Evolutionary conservation across 2,888 invertebrate species (phyloP).

Genomic region (Tachina fera): DNA sequence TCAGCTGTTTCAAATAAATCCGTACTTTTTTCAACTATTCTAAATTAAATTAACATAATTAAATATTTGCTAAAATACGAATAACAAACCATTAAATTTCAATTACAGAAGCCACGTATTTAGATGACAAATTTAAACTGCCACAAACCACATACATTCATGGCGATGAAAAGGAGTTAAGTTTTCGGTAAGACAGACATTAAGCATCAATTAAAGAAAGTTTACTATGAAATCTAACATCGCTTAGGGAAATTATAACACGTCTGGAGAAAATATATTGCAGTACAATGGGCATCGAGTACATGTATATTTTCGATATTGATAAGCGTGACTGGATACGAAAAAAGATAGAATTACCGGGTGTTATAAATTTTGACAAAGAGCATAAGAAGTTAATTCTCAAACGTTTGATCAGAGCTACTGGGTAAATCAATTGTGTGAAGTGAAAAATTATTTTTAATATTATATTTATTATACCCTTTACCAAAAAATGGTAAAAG

Average conservation of each 20-base stretch:
- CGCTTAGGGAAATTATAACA: constrained; percentile 92
- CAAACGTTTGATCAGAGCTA: constrained; percentile 96
- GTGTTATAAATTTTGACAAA: constrained; percentile 90
- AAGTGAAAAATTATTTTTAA: not conserved
- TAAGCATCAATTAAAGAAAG: too few relatives aligned
- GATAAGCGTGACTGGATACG: constrained; percentile 99
- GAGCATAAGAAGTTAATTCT: constrained; percentile 97
- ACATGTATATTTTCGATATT: constrained; percentile 99
- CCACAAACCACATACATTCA: constrained; percentile 99
- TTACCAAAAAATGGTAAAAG: too few relatives aligned
- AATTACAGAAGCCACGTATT: constrained; percentile 88
- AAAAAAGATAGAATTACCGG: constrained; percentile 97
- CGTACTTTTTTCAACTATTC: too few relatives aligned
- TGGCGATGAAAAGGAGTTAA: constrained; percentile 93
- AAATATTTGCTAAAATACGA: too few relatives aligned
- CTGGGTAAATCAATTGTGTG: constrained; percentile 86
- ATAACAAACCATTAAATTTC: not conserved
- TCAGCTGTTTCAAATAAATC: too few relatives aligned
- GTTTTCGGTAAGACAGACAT: constrained; percentile 86
- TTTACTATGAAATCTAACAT: not conserved
- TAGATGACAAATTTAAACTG: constrained; percentile 97
- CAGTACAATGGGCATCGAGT: constrained; percentile 98
- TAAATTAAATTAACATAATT: too few relatives aligned
- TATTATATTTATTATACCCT: not conserved
- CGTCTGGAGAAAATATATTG: constrained; percentile 97